phyloP scores from a whole-genome alignment of 2,888 invertebrate genomes.

The Latrodectus elegans region DNA sequence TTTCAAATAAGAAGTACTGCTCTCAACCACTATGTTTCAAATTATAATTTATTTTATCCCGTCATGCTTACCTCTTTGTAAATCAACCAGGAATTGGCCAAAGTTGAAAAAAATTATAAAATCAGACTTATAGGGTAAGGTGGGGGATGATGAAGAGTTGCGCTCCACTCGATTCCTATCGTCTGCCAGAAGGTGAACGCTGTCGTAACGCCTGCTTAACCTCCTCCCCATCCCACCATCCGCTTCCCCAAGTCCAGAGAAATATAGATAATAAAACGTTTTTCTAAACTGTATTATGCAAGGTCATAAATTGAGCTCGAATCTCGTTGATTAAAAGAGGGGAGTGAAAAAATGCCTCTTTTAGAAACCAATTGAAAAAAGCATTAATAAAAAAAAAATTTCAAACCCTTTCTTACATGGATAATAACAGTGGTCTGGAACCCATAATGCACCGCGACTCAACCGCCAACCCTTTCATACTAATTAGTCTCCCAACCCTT shows the following conservation, averaged over 20 bases:
- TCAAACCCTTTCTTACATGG: constrained; percentile 16
- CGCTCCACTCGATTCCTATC: constrained; percentile 45
- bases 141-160: constrained; percentile 7
- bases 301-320: constrained; percentile 39
- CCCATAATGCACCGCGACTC: constrained; percentile 57
- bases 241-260: neutral
- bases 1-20: no score
- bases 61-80: no score
- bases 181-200: constrained; percentile 48
- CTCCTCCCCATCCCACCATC: neutral
- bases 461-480: constrained; percentile 63
- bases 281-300: constrained; percentile 29
- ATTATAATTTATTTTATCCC: no score
- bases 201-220: constrained; percentile 52
- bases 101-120: neutral
- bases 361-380: constrained; percentile 40
- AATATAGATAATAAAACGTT: constrained; percentile 19
- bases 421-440: constrained; percentile 42
- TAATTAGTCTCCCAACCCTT: constrained; percentile 37
- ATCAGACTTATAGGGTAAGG: neutral
- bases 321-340: constrained; percentile 47
- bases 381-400: neutral
- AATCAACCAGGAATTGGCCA: no score
- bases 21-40: no score
- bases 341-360: neutral